Base-by-base conservation (phyloP, 2,797 vertebrate species). In the Sphenodon punctatus region DNA sequence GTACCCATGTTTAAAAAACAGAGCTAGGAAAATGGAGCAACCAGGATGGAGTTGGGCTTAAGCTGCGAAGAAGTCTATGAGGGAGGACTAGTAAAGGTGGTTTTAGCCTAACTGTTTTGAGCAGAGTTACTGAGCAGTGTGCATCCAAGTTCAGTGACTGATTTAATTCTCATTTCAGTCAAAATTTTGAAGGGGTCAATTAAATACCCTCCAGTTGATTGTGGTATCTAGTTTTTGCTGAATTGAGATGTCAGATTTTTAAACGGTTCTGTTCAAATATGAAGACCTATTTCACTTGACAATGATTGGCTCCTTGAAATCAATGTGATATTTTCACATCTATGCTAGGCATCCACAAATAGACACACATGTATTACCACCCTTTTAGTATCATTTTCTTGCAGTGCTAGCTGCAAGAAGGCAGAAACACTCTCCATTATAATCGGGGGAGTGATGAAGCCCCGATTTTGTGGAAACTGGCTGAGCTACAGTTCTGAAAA, bases 41-140 rank as follows among this genome's bases (percentile, higher is more conserved):
- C 20, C 38, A 1, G 1, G 32, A 70, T 53, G 60, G 51, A 65
- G 7, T 6, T 0, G 3, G 48, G 23, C 5, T 39, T 20, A 0
- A 1, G 49, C 51, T 70, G 38, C 51, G 65, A 16, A 76, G 38
- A 43, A 45, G 17, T 27, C 71, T 53, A 71, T 27, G 46, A 41
- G 36, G 53, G 19, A 60, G 67, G 27, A n/a, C 53, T 59, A 15
- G 27, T 34, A 41, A 6, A 27, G 70, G 22, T 67, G 12, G 3
- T 39, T 45, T 1, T n/a, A 25, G 17, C 51, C 55, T 23, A 39
- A 39, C 25, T 42, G 10, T 30, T 15, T 38, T 42, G 48, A 41
- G 38, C 7, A 67, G 48, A 55, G 48, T 15, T 20, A 6, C n/a
- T 14, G 67, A 60, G 41, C 27, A 63, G 8, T 10, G 8, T 4